Conservation (phyloP, 2,797 vertebrate species). For the Artibeus lituratus region DNA sequence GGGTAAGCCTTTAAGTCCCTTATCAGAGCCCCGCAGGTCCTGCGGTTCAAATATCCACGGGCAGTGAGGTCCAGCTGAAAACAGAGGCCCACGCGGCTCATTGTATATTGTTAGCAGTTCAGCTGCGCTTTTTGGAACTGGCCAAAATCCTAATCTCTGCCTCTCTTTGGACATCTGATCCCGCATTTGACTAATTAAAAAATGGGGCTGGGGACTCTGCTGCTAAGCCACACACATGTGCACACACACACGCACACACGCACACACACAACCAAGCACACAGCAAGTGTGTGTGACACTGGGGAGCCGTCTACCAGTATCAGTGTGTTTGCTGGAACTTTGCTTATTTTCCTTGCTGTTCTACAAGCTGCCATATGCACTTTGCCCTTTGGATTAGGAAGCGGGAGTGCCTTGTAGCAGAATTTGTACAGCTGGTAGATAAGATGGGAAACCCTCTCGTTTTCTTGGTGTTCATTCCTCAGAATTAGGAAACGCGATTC, state of each 20-base stretch:
- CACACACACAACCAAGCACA: background rate
- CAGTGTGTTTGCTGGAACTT: background rate
- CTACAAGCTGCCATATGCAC: background rate
- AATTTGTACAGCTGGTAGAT: background rate
- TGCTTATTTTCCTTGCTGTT: background rate
- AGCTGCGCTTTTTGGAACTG: background rate
- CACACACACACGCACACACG: background rate
- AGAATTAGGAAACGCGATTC: background rate
- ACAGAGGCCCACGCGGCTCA: background rate
- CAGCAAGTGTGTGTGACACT: background rate
- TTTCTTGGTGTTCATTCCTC: background rate
- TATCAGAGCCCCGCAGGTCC: slow-evolving; percentile 42
- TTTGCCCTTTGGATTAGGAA: background rate
- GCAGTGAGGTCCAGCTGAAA: slow-evolving; percentile 44
- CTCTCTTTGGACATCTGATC: slow-evolving; percentile 31
- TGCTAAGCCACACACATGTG: background rate
- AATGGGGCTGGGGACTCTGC: background rate
- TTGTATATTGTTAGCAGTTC: background rate
- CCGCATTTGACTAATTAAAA: slow-evolving; percentile 60
- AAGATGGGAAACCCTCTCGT: background rate
- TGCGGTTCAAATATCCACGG: slow-evolving; percentile 37
- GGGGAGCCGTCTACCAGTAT: background rate
- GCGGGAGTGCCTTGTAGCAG: background rate
- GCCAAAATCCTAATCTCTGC: slow-evolving; percentile 45
- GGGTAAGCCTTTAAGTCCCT: slow-evolving; percentile 59